phyloP scores from a whole-genome alignment of 2,888 invertebrate species.

The Leptinotarsa peninsularis region DNA sequence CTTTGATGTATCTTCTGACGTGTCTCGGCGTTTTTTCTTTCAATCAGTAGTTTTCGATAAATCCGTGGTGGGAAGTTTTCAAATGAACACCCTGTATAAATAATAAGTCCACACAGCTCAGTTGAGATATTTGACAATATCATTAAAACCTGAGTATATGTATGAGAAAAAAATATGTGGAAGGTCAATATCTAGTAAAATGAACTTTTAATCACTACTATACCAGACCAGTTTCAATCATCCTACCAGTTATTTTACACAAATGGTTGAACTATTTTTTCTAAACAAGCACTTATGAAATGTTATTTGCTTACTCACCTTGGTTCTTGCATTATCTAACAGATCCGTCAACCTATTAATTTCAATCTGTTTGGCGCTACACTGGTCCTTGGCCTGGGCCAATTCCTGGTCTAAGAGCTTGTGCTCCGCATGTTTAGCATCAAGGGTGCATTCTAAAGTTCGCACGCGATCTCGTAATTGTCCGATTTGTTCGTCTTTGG shows the following conservation, averaged over 20 bases:
- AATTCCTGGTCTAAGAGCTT: conserved; percentile 80
- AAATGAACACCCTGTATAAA: no score
- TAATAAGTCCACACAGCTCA: no score
- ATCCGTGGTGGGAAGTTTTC: no score
- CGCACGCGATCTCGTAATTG: conserved; percentile 78
- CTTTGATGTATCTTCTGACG: no score
- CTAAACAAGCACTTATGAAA: neutral
- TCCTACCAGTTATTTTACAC: no score
- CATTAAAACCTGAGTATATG: no score
- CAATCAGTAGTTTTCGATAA: no score
- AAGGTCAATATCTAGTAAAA: no score
- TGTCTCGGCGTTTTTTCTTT: no score
- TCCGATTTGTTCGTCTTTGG: conserved; percentile 74
- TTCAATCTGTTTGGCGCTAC: conserved; percentile 83
- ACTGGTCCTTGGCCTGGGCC: conserved; percentile 78
- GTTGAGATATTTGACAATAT: no score
- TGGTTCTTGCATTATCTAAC: conserved; percentile 86
- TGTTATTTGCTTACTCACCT: conserved; percentile 66
- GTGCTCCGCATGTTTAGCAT: conserved; percentile 80
- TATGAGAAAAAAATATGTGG: no score
- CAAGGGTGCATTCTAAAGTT: conserved; percentile 79
- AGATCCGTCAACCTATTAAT: conserved; percentile 81
- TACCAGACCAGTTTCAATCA: neutral
- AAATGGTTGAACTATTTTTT: no score
- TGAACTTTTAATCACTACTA: neutral